Evolutionary conservation across 2,113 vertebrate genomes (phyloP).

Genomic region (Strix uralensis): DNA sequence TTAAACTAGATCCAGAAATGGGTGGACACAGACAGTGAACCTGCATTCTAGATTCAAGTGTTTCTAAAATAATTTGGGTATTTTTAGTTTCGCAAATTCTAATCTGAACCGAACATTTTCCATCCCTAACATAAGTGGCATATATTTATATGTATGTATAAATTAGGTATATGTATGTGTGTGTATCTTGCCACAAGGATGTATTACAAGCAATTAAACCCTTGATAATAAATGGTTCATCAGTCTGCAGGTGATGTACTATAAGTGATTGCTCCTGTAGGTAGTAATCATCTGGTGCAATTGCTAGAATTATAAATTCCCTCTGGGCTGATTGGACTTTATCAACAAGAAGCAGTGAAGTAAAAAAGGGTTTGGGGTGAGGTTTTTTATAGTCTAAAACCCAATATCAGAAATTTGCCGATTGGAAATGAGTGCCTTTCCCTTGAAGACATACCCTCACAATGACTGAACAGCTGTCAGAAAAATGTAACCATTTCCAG

Average conservation of each 20-base stretch:
- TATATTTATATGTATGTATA: neutral
- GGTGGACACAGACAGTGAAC: neutral
- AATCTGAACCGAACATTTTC: neutral
- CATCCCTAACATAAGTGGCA: neutral
- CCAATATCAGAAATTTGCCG: conserved; percentile 57
- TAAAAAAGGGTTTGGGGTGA: neutral
- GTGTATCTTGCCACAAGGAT: conserved; percentile 16
- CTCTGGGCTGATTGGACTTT: conserved; percentile 68
- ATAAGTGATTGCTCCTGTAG: conserved; percentile 74
- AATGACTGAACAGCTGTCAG: neutral
- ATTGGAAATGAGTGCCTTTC: neutral
- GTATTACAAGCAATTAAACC: conserved; percentile 69
- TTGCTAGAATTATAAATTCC: conserved; percentile 69
- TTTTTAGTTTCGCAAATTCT: neutral
- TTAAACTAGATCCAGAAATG: neutral
- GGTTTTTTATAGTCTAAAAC: conserved; percentile 9
- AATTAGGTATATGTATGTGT: neutral
- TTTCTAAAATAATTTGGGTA: neutral
- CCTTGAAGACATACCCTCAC: neutral
- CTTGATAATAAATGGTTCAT: conserved; percentile 77
- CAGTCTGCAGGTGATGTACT: conserved; percentile 57
- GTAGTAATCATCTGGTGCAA: conserved; percentile 69
- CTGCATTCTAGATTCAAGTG: neutral
- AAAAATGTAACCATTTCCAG: neutral
- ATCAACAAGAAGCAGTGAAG: conserved; percentile 36